Conservation (phyloP, 2,113 vertebrate species). For the Tetrax tetrax region DNA sequence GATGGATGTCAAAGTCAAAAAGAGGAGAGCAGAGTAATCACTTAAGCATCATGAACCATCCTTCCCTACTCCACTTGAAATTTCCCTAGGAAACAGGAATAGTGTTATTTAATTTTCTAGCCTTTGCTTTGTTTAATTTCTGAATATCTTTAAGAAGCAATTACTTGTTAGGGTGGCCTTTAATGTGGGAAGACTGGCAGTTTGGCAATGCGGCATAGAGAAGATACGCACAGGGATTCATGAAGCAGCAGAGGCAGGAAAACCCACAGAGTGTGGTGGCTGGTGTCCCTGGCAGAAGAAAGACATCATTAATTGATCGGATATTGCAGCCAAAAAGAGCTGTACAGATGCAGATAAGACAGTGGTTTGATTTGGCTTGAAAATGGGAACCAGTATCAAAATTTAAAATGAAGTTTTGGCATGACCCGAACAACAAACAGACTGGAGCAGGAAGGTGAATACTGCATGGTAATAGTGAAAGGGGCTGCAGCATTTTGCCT, state of each 20-base stretch:
- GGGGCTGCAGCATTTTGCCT: neutral
- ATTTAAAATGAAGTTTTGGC: neutral
- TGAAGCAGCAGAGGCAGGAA: neutral
- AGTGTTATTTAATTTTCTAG: neutral
- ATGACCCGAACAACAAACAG: neutral
- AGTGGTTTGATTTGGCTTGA: neutral
- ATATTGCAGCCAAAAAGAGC: neutral
- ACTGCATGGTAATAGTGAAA: neutral
- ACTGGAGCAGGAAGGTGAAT: neutral
- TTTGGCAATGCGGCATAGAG: neutral
- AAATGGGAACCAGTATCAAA: neutral
- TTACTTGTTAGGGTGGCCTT: neutral
- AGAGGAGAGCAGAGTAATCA: neutral
- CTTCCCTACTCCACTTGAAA: neutral
- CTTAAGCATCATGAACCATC: neutral
- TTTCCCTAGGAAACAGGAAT: neutral
- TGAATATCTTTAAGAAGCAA: neutral
- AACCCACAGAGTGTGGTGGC: neutral
- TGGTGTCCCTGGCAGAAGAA: neutral
- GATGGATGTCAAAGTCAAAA: neutral
- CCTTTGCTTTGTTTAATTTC: neutral
- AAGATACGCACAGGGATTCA: rapidly evolving
- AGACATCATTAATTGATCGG: neutral
- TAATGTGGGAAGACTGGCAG: neutral
- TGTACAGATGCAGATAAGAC: neutral